These are phyloP conservation scores for Lepidurus couesii DNA, from an alignment of 1,140 invertebrate species.

Conservation along the genomic window DNA sequence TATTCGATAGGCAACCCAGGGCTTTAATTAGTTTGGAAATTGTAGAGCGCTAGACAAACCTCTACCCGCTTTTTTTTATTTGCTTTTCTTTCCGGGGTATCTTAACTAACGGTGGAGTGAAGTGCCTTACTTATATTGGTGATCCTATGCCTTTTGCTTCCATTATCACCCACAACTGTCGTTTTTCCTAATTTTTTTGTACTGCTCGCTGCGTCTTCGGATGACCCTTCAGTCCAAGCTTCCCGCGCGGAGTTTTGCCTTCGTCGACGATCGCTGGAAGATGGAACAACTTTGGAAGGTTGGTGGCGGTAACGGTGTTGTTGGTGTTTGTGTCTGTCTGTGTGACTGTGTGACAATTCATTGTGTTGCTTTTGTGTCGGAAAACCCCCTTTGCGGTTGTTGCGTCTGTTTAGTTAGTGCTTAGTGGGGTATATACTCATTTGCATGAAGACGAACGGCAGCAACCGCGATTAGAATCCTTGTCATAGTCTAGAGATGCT, in stretches of 20 bases:
- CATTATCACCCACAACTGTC: slow-evolving; percentile 30
- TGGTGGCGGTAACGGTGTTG: slow-evolving; percentile 1
- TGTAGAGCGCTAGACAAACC: background rate
- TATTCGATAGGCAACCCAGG: background rate
- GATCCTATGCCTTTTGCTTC: background rate
- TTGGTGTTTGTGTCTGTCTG: background rate
- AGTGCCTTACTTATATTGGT: background rate
- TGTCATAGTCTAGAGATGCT: background rate
- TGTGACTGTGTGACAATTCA: slow-evolving; percentile 8
- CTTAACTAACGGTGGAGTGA: background rate
- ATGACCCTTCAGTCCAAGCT: slow-evolving; percentile 31
- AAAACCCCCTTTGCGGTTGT: background rate
- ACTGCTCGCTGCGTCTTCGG: background rate
- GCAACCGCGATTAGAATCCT: slow-evolving; percentile 19
- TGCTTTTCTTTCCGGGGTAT: background rate
- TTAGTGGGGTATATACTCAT: slow-evolving; percentile 8
- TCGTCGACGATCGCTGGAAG: slow-evolving; percentile 36
- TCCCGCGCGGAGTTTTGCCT: slow-evolving; percentile 33
- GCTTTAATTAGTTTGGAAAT: background rate
- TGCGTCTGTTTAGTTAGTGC: slow-evolving; percentile 15
- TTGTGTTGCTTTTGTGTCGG: slow-evolving; percentile 10
- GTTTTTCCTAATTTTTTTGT: background rate
- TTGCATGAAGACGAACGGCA: slow-evolving; percentile 12
- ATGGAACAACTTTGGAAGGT: slow-evolving; percentile 37
- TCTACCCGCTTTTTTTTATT: slow-evolving; percentile 1